phyloP scores from a whole-genome alignment of 2,797 vertebrate genomes.

The Margarornis squamiger region DNA sequence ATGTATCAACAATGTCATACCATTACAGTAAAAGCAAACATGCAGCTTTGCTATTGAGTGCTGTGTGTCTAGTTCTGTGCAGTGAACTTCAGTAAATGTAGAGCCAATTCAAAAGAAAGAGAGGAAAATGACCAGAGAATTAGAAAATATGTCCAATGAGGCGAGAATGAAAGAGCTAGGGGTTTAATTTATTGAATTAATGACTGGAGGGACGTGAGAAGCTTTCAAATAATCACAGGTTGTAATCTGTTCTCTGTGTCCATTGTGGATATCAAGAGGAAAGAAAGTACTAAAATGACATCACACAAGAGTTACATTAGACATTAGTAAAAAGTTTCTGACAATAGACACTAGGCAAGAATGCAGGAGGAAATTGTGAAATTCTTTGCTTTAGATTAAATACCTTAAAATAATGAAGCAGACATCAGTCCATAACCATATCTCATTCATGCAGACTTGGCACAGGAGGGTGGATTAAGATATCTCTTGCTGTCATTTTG shows the following conservation, averaged over 20 bases:
- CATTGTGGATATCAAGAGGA: background rate
- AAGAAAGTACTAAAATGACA: background rate
- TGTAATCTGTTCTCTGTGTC: background rate
- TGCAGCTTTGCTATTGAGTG: background rate
- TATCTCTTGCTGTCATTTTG: background rate
- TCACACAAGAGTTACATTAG: background rate
- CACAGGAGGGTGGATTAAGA: background rate
- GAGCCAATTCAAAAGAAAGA: background rate
- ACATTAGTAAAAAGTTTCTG: background rate
- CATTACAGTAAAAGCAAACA: constrained; percentile 22
- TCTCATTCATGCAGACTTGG: background rate
- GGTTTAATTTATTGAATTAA: background rate
- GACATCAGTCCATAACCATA: background rate
- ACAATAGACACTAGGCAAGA: background rate
- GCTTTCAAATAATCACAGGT: background rate
- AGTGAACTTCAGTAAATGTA: background rate
- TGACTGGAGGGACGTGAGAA: background rate
- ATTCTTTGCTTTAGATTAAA: background rate
- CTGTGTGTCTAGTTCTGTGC: background rate
- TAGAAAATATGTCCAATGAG: background rate
- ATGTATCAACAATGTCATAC: constrained; percentile 26
- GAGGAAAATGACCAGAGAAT: constrained; percentile 1
- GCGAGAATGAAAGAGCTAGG: background rate
- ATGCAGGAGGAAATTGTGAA: background rate
- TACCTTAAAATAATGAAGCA: background rate